Base-by-base conservation (phyloP, 2,797 vertebrate species). In the Sardinella longiceps region DNA sequence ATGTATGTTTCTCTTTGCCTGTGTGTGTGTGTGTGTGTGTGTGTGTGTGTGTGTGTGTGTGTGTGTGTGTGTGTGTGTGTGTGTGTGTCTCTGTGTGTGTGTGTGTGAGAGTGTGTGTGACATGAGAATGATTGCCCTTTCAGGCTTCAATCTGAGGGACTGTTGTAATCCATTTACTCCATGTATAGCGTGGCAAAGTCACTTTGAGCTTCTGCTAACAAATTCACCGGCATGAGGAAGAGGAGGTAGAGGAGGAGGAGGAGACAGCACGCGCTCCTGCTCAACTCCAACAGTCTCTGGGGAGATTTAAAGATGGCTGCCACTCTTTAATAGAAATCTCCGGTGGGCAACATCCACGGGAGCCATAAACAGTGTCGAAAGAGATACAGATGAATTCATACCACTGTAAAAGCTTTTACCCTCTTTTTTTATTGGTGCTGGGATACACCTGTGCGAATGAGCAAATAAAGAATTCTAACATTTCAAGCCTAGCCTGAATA, bases 131-230 rank as follows among this genome's bases (percentile, higher is more conserved):
- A 89, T 84, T 80, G 9, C 33, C 48, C 83, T 85, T 84, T 84
- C 45, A 80, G 84, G 56, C 85, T 80, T 63, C 56, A 77, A n/a
- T 85, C 84, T 74, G 74, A 5, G 46, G 28, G 60, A 77, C 23
- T 18, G 60, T 45, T 28, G 50, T 83, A 86, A 87, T 85, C 89
- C 85, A 50, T 83, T 89, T 87, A 83, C 81, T 84, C 81, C 84
- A 48, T 33, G 77, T 66, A 81, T 45, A 63, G 46, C 20, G 70
- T 60, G 43, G 37, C 66, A 83, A 83, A 88, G 82, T 82, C 86
- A 85, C 86, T 87, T 74, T 85, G 82, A 87, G 82, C 20, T 39
- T 33, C 60, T n/a, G 81, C 80, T 83, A 70, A 28, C 33, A 58
- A 63, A 89, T 84, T 86, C 70, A 84, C 45, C 39, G 43, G 63